Conservation (phyloP, 2,113 vertebrate genomes). For the Suncus etruscus region DNA sequence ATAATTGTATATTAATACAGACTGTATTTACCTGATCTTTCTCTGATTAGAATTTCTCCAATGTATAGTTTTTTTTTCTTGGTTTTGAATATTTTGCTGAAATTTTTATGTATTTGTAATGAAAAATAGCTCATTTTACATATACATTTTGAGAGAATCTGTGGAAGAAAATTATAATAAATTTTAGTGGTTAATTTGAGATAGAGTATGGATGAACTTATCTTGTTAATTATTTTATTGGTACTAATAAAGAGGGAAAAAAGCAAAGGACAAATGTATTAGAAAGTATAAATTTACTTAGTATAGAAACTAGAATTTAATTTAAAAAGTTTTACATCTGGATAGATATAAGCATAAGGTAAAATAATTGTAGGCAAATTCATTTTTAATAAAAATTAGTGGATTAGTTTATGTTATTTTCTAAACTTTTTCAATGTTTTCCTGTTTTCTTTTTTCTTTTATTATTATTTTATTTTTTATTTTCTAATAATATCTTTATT, state of each 20-base stretch:
- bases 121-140: background rate
- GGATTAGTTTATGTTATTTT: background rate
- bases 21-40: background rate
- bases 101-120: background rate
- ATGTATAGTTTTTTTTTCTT: background rate
- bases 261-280: background rate
- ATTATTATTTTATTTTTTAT: too few species aligned
- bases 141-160: background rate
- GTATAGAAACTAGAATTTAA: background rate
- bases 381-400: background rate
- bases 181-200: background rate
- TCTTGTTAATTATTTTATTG: background rate
- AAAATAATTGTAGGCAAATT: background rate
- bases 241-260: background rate
- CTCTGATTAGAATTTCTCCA: background rate
- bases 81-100: background rate
- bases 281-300: background rate
- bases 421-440: background rate
- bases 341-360: background rate
- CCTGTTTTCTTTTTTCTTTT: background rate
- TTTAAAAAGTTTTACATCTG: conserved; percentile 26
- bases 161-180: background rate
- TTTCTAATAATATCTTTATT: too few species aligned
- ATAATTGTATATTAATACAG: background rate
- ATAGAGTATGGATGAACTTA: background rate